Evolutionary conservation across 2,797 vertebrate genomes (phyloP), one percentile per base, ranked within the genome.

Genomic region (Kryptopterus vitreolus): DNA sequence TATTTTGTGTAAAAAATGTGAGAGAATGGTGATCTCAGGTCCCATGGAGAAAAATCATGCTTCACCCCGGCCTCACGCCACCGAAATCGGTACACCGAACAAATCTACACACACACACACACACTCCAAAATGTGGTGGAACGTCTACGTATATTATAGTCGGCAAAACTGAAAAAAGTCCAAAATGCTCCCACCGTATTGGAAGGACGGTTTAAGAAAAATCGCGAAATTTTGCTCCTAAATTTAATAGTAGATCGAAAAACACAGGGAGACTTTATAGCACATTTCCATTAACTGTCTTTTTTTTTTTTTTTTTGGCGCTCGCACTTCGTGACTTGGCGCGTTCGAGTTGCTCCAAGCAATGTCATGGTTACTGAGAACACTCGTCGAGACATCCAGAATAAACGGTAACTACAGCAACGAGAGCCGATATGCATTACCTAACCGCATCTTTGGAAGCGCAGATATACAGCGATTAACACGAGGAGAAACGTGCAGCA

Each of bases 291-390:
- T 38, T 62, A 69, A 69, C 48, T 74, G 50, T 53, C 15, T 52
- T 50, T 4, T 33, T 72, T 43, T 3, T 43, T 3, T 50, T 50
- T 33, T 31, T 24, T 46, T 70, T 57, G 26, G 52, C 35, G 7
- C 65, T 81, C 33, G 20, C 57, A 70, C 66, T 63, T 72, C 80
- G 75, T 77, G 68, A 73, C 68, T 81, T 72, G 80, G 55, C 75
- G 24, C 59, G 11, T 71, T 76, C 4, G 5, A 63, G 58, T 7
- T 58, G 46, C 73, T 76, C 65, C 16, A 48, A 77, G 74, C 80
- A 77, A 77, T 78, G 80, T 76, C 75, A 82, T 82, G 80, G 80
- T 82, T 82, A 77, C 80, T 65, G 31, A 53, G 68, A 78, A 78
- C 35, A 57, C 68, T 81, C 38, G 26, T 35, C 8, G 26, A 82